Base-by-base conservation (phyloP, 2,113 vertebrate species). In the Conger conger region DNA sequence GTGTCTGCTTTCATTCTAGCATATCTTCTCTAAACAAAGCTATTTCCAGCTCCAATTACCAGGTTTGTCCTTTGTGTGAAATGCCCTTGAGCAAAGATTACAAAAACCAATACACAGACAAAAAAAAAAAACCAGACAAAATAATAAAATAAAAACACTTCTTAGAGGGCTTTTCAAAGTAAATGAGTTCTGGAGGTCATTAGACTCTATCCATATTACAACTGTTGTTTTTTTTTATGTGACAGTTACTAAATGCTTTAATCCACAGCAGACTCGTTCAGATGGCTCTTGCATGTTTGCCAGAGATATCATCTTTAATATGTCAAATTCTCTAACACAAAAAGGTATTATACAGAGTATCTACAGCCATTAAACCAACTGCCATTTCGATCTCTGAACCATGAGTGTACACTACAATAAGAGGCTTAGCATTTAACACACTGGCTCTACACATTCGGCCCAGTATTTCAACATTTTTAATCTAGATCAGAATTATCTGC, bases 111-210 rank as follows among this genome's bases (percentile, higher is more conserved):
- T 35, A 78, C 17, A 53, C n/a, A 40, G 27, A 33, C 9, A 30
- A 73, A 73, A 11, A 63, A 73, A 33, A 13, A 30, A 33, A 73
- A 73, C n/a, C n/a, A n/a, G n/a, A n/a, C 4, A 73, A 30, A 11
- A 73, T 20, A 68, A 57, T 20, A 16, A 68, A 23, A 27, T n/a
- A 73, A n/a, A 73, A 57, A 73, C n/a, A 73, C 1, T 33, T 15
- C 68, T 73, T 73, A 73, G 20, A 63, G 57, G 57, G 80, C 63
- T 40, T 40, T 45, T 81, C 80, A 81, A 23, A 82, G 53, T 16
- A 42, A 78, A 79, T 78, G 36, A 63, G 80, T 36, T 45, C 30
- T 86, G 78, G 53, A 73, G 73, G 68, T 63, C 57, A 27, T 63
- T 63, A 63, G 1, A 30, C n/a, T 30, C n/a, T 27, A 73, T 33